Evolutionary conservation across 1,140 invertebrate species (phyloP).

Genomic region (Rhopalosiphum padi): DNA sequence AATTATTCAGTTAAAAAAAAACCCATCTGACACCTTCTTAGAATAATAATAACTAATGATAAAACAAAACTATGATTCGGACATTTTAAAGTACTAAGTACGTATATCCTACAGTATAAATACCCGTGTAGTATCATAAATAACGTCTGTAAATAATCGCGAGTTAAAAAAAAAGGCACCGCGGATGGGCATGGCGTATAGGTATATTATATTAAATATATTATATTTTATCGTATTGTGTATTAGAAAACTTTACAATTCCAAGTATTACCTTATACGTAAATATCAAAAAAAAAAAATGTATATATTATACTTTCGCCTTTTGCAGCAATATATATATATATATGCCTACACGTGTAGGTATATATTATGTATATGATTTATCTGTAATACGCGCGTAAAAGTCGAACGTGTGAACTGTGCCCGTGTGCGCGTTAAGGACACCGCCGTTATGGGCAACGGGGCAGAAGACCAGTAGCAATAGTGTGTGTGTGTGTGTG

Average conservation of each 20-base stretch:
- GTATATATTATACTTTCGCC: too few species aligned
- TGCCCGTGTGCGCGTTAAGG: neutral
- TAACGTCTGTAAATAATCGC: neutral
- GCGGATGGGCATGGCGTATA: neutral
- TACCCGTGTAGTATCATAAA: too few species aligned
- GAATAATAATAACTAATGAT: neutral
- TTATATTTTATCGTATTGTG: neutral
- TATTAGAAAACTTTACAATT: neutral
- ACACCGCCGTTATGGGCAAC: neutral
- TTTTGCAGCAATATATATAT: neutral
- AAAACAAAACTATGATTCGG: neutral
- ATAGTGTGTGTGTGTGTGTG: neutral
- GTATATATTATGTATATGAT: neutral
- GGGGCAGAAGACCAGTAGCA: neutral
- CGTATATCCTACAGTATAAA: too few species aligned
- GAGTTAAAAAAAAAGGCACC: neutral
- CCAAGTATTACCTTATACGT: neutral
- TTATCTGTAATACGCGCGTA: neutral
- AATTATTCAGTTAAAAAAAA: neutral
- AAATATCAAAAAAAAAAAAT: neutral
- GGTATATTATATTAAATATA: neutral
- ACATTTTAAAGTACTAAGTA: neutral
- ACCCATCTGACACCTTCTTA: neutral
- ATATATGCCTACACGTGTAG: neutral
- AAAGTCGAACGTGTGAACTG: constrained; percentile 40